phyloP scores from a whole-genome alignment of 2,797 vertebrate species.

The Ptychadena robeensis region DNA sequence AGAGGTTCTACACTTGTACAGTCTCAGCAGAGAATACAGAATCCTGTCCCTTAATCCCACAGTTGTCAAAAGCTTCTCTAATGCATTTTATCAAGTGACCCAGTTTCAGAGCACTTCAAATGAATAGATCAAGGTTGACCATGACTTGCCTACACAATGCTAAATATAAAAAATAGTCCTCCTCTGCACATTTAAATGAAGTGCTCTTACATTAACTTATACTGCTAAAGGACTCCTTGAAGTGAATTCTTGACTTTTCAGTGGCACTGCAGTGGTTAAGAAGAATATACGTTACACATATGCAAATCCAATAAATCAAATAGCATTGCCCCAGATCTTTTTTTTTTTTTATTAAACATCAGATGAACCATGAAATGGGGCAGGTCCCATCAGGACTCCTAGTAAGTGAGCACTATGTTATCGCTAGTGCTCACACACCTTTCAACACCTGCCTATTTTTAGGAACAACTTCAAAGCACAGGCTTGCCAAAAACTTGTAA shows the following conservation, averaged over 20 bases:
- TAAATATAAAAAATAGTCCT: constrained; percentile 20
- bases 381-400: constrained; percentile 60
- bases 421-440: constrained; percentile 43
- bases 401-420: constrained; percentile 49
- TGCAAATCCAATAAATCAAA: constrained; percentile 56
- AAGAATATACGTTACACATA: constrained; percentile 24
- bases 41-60: constrained; percentile 48
- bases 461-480: constrained; percentile 50
- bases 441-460: constrained; percentile 61
- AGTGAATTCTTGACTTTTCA: background rate
- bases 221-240: background rate
- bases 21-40: constrained; percentile 47
- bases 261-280: constrained; percentile 35
- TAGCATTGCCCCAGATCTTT: constrained; percentile 47
- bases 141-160: constrained; percentile 21
- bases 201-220: background rate
- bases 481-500: constrained; percentile 39
- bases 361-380: constrained; percentile 57
- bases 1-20: constrained; percentile 23
- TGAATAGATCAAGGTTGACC: constrained; percentile 43
- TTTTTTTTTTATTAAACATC: constrained; percentile 55
- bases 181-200: constrained; percentile 16
- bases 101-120: constrained; percentile 35
- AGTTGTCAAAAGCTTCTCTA: constrained; percentile 44
- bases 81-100: constrained; percentile 50